phyloP scores from a whole-genome alignment of 2,797 vertebrate genomes.

The Peromyscus attwateri region DNA sequence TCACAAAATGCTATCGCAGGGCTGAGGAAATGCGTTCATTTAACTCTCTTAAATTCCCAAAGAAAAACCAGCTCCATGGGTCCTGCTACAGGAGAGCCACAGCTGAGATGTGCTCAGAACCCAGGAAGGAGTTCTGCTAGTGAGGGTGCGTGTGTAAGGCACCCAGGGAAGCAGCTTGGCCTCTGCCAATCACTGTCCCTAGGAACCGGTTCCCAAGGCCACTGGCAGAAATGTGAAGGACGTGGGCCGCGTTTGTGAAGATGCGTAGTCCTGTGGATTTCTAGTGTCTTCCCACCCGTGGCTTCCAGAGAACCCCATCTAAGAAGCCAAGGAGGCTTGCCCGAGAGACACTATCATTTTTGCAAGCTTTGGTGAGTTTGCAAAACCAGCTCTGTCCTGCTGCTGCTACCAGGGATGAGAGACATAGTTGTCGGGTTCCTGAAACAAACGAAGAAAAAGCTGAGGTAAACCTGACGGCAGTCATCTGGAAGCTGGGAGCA shows the following conservation, averaged over 20 bases:
- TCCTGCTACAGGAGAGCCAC: neutral
- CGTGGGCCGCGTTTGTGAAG: no score
- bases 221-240: neutral
- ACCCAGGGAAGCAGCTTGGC: neutral
- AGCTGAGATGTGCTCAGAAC: neutral
- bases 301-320: neutral
- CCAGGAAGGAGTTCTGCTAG: neutral
- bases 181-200: fast-evolving
- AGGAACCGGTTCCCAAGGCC: neutral
- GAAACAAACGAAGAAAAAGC: neutral
- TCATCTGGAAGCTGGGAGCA: neutral
- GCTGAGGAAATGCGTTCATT: neutral
- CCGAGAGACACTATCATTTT: neutral
- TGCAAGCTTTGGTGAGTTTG: neutral
- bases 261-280: neutral
- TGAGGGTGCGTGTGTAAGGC: neutral
- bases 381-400: neutral
- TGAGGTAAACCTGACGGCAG: neutral
- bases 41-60: neutral
- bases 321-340: neutral
- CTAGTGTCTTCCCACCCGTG: neutral
- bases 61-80: neutral
- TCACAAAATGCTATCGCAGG: neutral
- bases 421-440: neutral
- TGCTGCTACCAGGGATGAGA: neutral